Evolutionary conservation across 2,797 vertebrate species (phyloP).

Genomic region (Scolopax bukidnonensis): DNA sequence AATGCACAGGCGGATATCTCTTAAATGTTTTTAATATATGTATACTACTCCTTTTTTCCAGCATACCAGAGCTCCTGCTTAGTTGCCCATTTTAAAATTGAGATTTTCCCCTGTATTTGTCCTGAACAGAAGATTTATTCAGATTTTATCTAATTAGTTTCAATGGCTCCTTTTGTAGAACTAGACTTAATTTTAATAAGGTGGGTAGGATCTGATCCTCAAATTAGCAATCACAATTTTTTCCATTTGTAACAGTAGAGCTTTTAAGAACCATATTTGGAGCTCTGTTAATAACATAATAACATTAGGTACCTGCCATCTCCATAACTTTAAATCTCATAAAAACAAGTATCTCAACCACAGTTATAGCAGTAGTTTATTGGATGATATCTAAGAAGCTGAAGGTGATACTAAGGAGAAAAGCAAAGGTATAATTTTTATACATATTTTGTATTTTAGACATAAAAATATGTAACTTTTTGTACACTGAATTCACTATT

Average conservation of each 20-base stretch:
- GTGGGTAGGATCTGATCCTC: neutral
- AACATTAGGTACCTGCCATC: neutral
- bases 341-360: neutral
- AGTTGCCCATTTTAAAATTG: neutral
- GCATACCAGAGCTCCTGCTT: neutral
- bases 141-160: neutral
- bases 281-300: neutral
- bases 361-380: neutral
- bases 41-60: neutral
- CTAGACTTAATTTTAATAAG: neutral
- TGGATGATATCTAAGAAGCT: neutral
- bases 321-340: neutral
- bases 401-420: neutral
- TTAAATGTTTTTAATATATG: fast-evolving
- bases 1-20: neutral
- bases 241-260: neutral
- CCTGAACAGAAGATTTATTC: neutral
- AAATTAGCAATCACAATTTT: neutral
- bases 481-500: neutral
- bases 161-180: neutral
- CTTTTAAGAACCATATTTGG: neutral
- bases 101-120: neutral
- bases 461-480: neutral
- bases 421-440: neutral
- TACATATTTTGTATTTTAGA: neutral